Conservation (phyloP, 2,113 vertebrate genomes). For the Nothocercus nigrocapillus region DNA sequence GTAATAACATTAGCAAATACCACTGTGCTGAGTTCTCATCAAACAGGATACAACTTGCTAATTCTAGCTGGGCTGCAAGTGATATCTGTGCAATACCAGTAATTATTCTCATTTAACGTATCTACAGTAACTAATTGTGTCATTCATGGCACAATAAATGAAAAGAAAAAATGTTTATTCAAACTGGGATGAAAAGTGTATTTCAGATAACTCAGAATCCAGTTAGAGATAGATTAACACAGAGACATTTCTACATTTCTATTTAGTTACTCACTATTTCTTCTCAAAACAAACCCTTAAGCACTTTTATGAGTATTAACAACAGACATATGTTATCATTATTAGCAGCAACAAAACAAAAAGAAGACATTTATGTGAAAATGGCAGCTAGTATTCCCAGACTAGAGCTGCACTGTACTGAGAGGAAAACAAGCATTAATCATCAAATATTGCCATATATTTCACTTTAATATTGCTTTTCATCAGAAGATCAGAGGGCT, state of each 20-base stretch:
- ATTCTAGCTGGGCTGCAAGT: background rate
- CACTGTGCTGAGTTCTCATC: background rate
- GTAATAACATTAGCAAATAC: slow-evolving; percentile 27
- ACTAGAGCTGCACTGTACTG: background rate
- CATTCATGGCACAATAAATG: background rate
- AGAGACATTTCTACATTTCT: background rate
- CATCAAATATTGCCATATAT: background rate
- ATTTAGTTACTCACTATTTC: background rate
- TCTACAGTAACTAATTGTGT: background rate
- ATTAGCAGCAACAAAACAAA: background rate
- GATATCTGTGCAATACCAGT: background rate
- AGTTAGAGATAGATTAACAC: background rate
- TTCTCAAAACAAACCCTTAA: background rate
- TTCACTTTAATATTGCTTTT: slow-evolving; percentile 5
- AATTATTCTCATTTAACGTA: background rate
- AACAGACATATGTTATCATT: background rate
- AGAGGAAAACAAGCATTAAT: background rate
- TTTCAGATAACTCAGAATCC: background rate
- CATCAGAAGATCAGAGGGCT: background rate
- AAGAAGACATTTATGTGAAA: background rate
- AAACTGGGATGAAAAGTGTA: background rate
- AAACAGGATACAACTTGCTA: background rate
- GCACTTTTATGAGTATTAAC: background rate
- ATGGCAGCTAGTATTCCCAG: background rate
- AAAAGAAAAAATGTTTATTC: background rate